phyloP scores from a whole-genome alignment of 2,888 invertebrate genomes.

The Hofmannophila pseudospretella region DNA sequence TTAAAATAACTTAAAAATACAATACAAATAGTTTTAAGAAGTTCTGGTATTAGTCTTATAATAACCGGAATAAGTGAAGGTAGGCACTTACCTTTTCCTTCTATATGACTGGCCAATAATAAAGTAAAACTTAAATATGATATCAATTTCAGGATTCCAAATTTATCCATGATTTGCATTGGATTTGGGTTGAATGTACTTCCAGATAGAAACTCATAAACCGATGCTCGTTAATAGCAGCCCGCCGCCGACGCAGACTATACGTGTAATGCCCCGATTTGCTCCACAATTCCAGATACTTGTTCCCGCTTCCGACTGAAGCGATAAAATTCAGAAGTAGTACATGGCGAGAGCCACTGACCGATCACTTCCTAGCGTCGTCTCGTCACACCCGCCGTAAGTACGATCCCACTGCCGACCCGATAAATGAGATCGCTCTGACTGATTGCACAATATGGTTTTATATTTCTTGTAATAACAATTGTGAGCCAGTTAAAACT shows the following conservation, averaged over 20 bases:
- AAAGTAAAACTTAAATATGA: conserved; percentile 28
- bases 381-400: too few species aligned
- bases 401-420: conserved; percentile 13
- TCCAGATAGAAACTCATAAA: conserved; percentile 28
- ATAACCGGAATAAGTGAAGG: too few species aligned
- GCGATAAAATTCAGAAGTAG: conserved; percentile 36
- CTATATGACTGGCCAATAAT: conserved; percentile 21
- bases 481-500: neutral
- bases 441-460: conserved; percentile 22
- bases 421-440: conserved; percentile 28
- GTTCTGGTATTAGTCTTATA: too few species aligned
- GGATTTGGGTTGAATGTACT: conserved; percentile 46
- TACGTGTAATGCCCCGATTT: conserved; percentile 32
- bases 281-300: conserved; percentile 39
- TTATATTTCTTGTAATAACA: conserved; percentile 18
- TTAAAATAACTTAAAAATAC: too few species aligned
- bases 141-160: conserved; percentile 31
- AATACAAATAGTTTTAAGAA: too few species aligned
- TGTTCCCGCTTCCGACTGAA: conserved; percentile 41
- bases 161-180: conserved; percentile 30
- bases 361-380: conserved; percentile 18
- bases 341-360: conserved; percentile 18
- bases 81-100: conserved; percentile 31
- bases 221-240: conserved; percentile 21
- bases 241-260: conserved; percentile 16